Conservation (phyloP, 2,888 invertebrate genomes). For the Theretra japonica region DNA sequence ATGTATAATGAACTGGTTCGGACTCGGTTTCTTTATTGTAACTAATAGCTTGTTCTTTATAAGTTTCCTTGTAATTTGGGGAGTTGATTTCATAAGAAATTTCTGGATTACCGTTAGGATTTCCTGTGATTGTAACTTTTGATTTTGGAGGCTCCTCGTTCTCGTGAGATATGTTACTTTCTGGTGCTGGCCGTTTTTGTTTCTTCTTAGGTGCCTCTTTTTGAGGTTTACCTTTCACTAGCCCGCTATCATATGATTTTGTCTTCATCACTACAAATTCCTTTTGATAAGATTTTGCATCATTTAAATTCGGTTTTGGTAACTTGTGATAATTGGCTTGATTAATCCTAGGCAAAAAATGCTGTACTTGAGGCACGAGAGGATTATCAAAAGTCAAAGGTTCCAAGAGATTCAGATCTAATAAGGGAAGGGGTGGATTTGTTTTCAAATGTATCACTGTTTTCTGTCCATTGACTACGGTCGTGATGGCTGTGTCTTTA, state of each 20-base stretch:
- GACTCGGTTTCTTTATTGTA: slow-evolving; percentile 72
- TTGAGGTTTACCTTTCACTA: slow-evolving; percentile 55
- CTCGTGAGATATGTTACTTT: slow-evolving; percentile 52
- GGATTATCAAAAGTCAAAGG: slow-evolving; percentile 78
- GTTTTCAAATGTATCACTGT: slow-evolving; percentile 67
- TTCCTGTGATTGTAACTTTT: slow-evolving; percentile 53
- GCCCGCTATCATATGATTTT: slow-evolving; percentile 61
- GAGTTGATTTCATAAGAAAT: slow-evolving; percentile 71
- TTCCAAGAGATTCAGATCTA: slow-evolving; percentile 74
- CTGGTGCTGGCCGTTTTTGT: slow-evolving; percentile 53
- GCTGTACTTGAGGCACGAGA: slow-evolving; percentile 78
- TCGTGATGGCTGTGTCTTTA: slow-evolving; percentile 59
- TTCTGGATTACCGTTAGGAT: slow-evolving; percentile 63
- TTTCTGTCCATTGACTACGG: slow-evolving; percentile 68
- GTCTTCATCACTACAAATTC: slow-evolving; percentile 63
- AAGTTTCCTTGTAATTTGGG: slow-evolving; percentile 73
- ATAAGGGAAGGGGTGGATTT: slow-evolving; percentile 66
- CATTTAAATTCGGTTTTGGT: slow-evolving; percentile 53
- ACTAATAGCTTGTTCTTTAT: slow-evolving; percentile 68
- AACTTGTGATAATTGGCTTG: slow-evolving; percentile 68
- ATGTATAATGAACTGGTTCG: slow-evolving; percentile 65
- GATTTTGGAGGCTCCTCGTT: slow-evolving; percentile 57
- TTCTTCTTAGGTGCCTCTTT: slow-evolving; percentile 57
- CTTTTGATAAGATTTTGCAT: slow-evolving; percentile 62
- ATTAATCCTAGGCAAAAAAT: slow-evolving; percentile 73